Evolutionary conservation across 2,113 vertebrate species (phyloP), one percentile per base, ranked within the genome.

Genomic region (Istiophorus platypterus): DNA sequence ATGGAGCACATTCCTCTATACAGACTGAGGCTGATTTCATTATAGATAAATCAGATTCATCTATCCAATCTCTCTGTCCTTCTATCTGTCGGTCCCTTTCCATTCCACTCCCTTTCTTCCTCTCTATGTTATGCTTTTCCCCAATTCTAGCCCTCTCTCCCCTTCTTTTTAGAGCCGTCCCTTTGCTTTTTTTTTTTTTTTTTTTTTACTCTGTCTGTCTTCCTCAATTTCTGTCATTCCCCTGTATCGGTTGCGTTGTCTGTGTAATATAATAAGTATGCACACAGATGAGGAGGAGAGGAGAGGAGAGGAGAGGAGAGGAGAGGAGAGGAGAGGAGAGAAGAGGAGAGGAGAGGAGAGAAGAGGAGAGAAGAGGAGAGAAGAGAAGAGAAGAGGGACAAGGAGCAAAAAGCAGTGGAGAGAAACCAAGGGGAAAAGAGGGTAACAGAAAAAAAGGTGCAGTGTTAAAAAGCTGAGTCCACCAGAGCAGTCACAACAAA

Each of bases 21-120:
- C 85, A 81, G 84, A 84, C 82, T 72, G 67, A 78, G 64, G 86
- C 90, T 91, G 93, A 94, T 94, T 92, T 89, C 93, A 94, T 94
- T 94, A 93, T 92, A 94, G 93, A 94, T 94, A 93, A 93, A 93
- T 92, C 90, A 82, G 65, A 89, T 92, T 92, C 88, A 93, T 92
- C 91, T 92, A 91, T 93, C 91, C 81, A 85, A 91, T 92, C 86
- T 84, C 80, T 80, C 67, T 85, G 72, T 84, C 76, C 72, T 75
- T 84, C 82, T 80, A 67, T 91, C 84, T 67, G 42, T 84, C 77
- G 6, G 72, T 52, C 79, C 76, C 72, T 54, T 80, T 90, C 84
- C 76, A 84, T 90, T 86, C 63, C 82, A 75, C 57, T 58, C 39
- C 64, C 78, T 76, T 74, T 81, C 69, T 85, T 82, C 59, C 51